Evolutionary conservation across 2,888 invertebrate genomes (phyloP).

Genomic region (Campoplex capitator): DNA sequence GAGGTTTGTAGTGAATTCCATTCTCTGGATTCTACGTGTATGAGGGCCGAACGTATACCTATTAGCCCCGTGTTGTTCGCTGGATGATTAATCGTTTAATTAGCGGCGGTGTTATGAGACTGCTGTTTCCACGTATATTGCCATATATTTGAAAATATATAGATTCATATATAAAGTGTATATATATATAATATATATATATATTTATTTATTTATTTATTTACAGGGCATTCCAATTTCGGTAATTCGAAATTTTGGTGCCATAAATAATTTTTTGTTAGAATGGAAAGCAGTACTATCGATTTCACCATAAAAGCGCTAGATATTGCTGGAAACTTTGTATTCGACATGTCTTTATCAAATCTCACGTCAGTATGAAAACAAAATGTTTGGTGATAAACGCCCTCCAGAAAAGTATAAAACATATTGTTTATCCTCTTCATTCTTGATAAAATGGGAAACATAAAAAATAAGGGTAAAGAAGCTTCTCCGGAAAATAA

Average conservation of each 20-base stretch:
- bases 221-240: too few species aligned
- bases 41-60: slow-evolving; percentile 71
- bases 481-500: too few species aligned
- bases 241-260: neutral
- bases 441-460: neutral
- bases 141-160: neutral
- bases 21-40: slow-evolving; percentile 58
- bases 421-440: neutral
- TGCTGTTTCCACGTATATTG: slow-evolving; percentile 68
- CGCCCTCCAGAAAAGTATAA: neutral
- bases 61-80: slow-evolving; percentile 82
- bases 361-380: neutral
- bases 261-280: neutral
- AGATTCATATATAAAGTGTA: too few species aligned
- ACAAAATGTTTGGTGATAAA: neutral
- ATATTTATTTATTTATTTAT: too few species aligned
- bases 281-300: neutral
- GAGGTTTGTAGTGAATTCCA: slow-evolving; percentile 65
- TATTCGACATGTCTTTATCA: neutral
- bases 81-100: slow-evolving; percentile 84
- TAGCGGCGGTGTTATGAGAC: slow-evolving; percentile 83
- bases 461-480: too few species aligned
- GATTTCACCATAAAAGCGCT: neutral
- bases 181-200: too few species aligned
- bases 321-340: neutral